A percentile compares a stretch with the other conserved stretches of the same genome.
Conservation (phyloP, 1,140 invertebrate species). For the Drosophila quadrilineata region DNA sequence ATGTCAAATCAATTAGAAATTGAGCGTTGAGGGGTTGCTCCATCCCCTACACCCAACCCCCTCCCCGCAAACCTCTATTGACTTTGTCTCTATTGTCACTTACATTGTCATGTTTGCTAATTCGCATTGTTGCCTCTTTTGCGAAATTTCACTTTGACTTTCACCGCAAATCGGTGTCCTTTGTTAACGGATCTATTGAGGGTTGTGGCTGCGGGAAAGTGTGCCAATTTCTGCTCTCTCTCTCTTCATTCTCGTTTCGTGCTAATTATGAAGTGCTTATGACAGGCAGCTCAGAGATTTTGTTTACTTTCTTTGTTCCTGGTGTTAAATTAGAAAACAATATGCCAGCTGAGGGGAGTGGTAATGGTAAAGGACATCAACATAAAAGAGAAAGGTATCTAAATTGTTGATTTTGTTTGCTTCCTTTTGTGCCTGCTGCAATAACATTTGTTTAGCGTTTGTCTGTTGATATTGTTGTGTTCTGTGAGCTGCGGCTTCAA, state of each 20-base stretch:
- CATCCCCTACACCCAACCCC: not conserved
- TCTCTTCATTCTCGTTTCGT: conserved; percentile 28
- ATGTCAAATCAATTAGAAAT: conserved; percentile 75
- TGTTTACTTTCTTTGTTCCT: conserved; percentile 7
- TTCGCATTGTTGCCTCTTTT: conserved; percentile 59
- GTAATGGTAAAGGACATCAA: not conserved
- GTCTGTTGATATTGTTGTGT: conserved; percentile 20
- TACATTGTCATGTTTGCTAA: conserved; percentile 77
- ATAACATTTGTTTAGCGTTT: conserved; percentile 25
- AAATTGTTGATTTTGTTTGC: conserved; percentile 1
- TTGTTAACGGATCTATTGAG: conserved; percentile 30
- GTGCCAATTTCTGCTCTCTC: too few relatives aligned
- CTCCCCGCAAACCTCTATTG: not conserved
- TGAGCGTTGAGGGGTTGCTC: conserved; percentile 30
- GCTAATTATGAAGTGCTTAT: conserved; percentile 68
- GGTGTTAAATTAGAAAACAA: conserved; percentile 20
- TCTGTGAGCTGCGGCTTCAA: conserved; percentile 41
- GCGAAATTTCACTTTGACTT: conserved; percentile 58
- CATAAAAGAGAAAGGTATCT: too few relatives aligned
- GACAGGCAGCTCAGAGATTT: conserved; percentile 37
- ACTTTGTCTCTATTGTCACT: conserved; percentile 44
- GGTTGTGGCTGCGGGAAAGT: conserved; percentile 42
- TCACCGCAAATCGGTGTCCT: conserved; percentile 51
- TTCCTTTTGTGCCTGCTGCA: not conserved
- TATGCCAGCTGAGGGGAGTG: not conserved